These are phyloP conservation scores for Macropis europaea DNA, from an alignment of 2,888 invertebrate species.

Conservation along the genomic window DNA sequence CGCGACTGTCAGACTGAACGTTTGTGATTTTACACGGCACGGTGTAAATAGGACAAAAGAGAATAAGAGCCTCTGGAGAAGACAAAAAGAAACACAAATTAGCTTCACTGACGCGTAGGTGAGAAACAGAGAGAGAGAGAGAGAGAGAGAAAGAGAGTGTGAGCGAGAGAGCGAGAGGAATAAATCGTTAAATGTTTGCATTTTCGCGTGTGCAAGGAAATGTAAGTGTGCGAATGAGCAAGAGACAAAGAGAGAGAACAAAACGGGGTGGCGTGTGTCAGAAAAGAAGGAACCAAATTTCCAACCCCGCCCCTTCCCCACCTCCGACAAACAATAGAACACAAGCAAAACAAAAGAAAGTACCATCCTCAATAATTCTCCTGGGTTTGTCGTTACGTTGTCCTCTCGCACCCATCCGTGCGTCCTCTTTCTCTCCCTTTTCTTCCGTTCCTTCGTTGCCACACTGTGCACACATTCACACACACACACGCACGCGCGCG, in stretches of 20 bases:
- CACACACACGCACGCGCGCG: background rate
- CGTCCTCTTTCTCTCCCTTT: slow-evolving; percentile 40
- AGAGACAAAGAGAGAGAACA: background rate
- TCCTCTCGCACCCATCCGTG: background rate
- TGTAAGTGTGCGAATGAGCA: background rate
- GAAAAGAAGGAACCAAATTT: background rate
- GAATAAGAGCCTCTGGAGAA: too few relatives aligned
- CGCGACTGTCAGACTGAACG: slow-evolving; percentile 70
- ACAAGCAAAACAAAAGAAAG: background rate
- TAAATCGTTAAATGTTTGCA: slow-evolving; percentile 58
- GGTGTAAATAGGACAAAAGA: slow-evolving; percentile 52
- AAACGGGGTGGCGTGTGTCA: background rate
- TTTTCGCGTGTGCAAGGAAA: slow-evolving; percentile 45
- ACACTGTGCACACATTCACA: slow-evolving; percentile 30
- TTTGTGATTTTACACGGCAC: slow-evolving; percentile 67
- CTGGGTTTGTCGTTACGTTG: slow-evolving; percentile 13
- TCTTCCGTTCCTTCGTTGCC: slow-evolving; percentile 42
- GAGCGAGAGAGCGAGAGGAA: slow-evolving; percentile 18
- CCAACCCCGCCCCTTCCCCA: too few relatives aligned
- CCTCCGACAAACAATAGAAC: background rate
- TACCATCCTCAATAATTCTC: slow-evolving; percentile 6
- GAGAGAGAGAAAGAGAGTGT: slow-evolving; percentile 11
- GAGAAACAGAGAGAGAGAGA: background rate
- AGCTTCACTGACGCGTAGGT: too few relatives aligned
- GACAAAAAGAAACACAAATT: too few relatives aligned